Evolutionary conservation across 2,797 vertebrate genomes (phyloP).

Genomic region (Staurois parvus): DNA sequence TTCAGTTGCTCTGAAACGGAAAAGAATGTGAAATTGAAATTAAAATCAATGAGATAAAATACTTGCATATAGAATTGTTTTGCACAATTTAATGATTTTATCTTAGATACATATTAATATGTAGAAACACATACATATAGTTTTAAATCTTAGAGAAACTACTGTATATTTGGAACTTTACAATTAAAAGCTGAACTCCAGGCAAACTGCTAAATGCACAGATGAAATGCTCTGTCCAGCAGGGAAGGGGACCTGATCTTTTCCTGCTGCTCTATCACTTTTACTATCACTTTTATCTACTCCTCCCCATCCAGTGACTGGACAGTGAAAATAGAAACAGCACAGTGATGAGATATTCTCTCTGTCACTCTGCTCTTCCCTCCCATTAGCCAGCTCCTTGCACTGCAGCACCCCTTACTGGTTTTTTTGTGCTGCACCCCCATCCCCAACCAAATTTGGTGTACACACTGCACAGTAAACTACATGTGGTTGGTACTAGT

Average conservation of each 20-base stretch:
- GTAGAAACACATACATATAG: neutral
- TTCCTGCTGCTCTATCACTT: neutral
- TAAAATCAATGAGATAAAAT: conserved; percentile 1
- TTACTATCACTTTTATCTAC: neutral
- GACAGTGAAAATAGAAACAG: too few relatives aligned
- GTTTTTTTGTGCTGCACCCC: too few relatives aligned
- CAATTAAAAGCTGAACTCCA: neutral
- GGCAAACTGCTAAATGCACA: neutral
- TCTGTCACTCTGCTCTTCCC: too few relatives aligned
- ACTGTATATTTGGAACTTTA: neutral
- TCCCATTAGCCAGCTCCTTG: too few relatives aligned
- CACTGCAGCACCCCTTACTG: too few relatives aligned
- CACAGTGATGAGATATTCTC: too few relatives aligned
- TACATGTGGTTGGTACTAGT: too few relatives aligned
- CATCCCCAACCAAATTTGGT: too few relatives aligned
- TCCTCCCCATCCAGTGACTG: too few relatives aligned
- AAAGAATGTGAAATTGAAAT: conserved; percentile 20
- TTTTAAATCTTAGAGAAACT: neutral
- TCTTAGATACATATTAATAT: neutral
- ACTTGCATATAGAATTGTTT: neutral
- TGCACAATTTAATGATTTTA: neutral
- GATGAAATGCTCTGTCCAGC: too few relatives aligned
- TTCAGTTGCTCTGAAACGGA: neutral
- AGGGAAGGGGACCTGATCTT: neutral
- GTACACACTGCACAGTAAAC: too few relatives aligned